Conservation (phyloP, 2,888 invertebrate genomes). For the Rhamphomyia laevipes region DNA sequence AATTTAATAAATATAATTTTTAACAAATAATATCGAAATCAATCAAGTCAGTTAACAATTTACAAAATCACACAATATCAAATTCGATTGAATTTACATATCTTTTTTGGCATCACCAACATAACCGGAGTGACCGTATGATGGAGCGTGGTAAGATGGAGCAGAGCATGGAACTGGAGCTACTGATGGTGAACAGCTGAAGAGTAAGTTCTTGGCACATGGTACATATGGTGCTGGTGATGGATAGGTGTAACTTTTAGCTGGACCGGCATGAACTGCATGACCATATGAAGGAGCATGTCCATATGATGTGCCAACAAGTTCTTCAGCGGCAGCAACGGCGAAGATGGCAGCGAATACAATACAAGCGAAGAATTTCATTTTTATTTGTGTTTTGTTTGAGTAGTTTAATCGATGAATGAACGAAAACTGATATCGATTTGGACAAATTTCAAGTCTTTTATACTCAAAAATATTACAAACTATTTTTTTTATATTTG, state of each 20-base stretch:
- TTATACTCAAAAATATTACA: too few species aligned
- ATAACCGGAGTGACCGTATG: background rate
- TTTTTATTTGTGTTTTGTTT: too few species aligned
- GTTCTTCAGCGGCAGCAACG: background rate
- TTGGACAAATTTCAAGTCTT: too few species aligned
- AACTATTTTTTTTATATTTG: too few species aligned
- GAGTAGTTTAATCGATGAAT: background rate
- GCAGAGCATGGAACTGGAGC: background rate
- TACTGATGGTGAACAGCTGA: background rate
- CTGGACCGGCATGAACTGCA: background rate
- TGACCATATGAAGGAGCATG: too few species aligned
- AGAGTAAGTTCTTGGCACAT: background rate
- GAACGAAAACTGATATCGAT: too few species aligned
- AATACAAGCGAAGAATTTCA: background rate
- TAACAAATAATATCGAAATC: too few species aligned
- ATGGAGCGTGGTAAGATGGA: background rate
- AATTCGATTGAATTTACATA: background rate
- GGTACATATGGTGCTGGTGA: background rate
- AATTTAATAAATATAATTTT: too few species aligned
- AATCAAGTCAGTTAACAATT: too few species aligned
- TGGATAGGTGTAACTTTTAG: background rate
- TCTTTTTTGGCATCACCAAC: background rate
- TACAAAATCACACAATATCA: too few species aligned
- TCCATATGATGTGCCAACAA: background rate
- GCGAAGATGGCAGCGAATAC: background rate